Evolutionary conservation across 2,888 invertebrate species (phyloP).

Genomic region (Ophion slaviceki): DNA sequence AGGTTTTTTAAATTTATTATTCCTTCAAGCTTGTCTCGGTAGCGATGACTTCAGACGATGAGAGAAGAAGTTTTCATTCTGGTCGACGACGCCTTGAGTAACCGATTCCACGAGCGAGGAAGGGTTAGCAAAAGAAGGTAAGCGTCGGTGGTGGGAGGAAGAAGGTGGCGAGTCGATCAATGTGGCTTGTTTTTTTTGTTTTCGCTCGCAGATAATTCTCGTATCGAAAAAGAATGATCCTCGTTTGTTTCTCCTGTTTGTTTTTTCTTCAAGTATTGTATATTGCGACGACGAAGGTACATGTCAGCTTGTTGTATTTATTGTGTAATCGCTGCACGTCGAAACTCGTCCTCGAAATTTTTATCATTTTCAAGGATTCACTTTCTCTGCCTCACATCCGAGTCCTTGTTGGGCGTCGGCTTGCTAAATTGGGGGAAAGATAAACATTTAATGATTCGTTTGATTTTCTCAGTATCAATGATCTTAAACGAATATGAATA

Average conservation of each 20-base stretch:
- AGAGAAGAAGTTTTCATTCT: background rate
- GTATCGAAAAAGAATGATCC: conserved; percentile 9
- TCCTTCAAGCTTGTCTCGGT: background rate
- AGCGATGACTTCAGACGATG: background rate
- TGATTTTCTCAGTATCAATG: background rate
- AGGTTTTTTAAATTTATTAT: conserved; percentile 1
- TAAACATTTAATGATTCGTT: conserved; percentile 3
- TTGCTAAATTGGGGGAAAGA: conserved; percentile 73
- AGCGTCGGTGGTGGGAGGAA: conserved; percentile 12
- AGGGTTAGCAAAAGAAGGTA: background rate
- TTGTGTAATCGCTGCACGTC: conserved; percentile 41
- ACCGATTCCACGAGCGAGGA: conserved; percentile 8
- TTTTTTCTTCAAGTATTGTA: conserved; percentile 1
- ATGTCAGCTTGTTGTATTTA: conserved; percentile 18
- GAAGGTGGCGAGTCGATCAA: conserved; percentile 7
- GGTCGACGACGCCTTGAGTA: background rate
- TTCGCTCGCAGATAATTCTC: background rate
- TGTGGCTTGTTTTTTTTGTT: background rate
- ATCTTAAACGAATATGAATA: background rate
- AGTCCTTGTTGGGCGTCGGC: conserved; percentile 82
- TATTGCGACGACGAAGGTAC: background rate
- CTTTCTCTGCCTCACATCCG: conserved; percentile 82
- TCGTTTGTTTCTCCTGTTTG: background rate
- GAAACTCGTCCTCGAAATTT: conserved; percentile 51
- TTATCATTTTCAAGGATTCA: conserved; percentile 70